Base-by-base conservation (phyloP, 2,113 vertebrate genomes). In the Microcebus lehilahytsara region DNA sequence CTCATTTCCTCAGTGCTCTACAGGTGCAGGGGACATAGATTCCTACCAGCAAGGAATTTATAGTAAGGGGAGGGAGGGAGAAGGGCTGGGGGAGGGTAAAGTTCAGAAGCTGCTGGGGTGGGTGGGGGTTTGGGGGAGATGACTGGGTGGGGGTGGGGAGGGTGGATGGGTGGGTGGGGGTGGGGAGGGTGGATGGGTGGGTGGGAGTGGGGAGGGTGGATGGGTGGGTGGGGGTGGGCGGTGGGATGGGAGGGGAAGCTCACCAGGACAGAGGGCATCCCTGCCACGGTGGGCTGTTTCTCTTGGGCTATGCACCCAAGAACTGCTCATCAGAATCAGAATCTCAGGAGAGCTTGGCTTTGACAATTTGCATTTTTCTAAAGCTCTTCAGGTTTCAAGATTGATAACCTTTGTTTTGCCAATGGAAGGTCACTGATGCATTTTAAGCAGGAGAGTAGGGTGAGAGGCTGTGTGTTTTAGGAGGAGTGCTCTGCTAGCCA, bases 311-410 rank as follows among this genome's bases (percentile, higher is more conserved):
- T 11, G 19, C 0, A 79, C 9, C 20, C 12, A n/a, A 27, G 34
- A 81, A 42, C 3, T 40, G 40, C 3, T 46, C 3, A 49, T 37
- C 49, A 62, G 17, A 90, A 46, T 22, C 14, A 71, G n/a, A n/a
- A 67, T 46, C 20, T 56, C 1, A 46, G 78, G 40, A 69, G 40
- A 14, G 10, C 27, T 69, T 79, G 19, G 17, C 32, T 17, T 89
- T 79, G 17, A 93, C 34, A 93, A 85, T 66, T 9, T 71, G n/a
- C 25, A 71, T 93, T 80, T 91, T 74, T 74, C 30, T 91, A 81
- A 51, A 67, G 19, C 5, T 85, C 10, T 25, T 86, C 2, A 4
- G 22, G 32, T 84, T 16, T 75, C 20, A 90, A 40, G 23, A 89
- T 40, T 91, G 40, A 95, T 72, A 93, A 90, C 2, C 14, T 86